Evolutionary conservation across 2,888 invertebrate species (phyloP).

Genomic region (Seira ritae): DNA sequence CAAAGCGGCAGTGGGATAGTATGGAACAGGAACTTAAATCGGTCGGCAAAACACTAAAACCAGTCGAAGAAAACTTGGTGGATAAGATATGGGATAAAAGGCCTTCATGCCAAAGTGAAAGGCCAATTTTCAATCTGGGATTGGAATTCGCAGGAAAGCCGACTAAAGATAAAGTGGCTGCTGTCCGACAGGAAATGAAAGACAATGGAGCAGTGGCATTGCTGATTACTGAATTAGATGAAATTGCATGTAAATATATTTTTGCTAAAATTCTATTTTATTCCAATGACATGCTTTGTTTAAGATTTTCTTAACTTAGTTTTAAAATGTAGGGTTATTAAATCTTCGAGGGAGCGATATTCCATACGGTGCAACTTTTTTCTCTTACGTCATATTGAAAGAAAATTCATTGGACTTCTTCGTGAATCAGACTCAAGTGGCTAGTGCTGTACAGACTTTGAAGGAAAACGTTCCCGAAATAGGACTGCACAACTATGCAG

Average conservation of each 20-base stretch:
- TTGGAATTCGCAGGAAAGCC: conserved; percentile 74
- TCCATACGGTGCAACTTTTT: conserved; percentile 64
- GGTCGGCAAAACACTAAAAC: conserved; percentile 70
- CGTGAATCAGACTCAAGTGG: conserved; percentile 46
- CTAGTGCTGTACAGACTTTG: background rate
- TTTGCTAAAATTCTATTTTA: too few species aligned
- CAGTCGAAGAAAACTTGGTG: conserved; percentile 75
- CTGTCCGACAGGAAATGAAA: conserved; percentile 82
- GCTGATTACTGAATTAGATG: conserved; percentile 87
- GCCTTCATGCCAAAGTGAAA: conserved; percentile 75
- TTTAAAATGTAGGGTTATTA: conserved; percentile 60
- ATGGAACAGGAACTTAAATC: conserved; percentile 63
- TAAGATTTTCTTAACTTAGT: too few species aligned
- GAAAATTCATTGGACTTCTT: conserved; percentile 51
- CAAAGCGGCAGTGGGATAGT: conserved; percentile 73
- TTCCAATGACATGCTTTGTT: too few species aligned
- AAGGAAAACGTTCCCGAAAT: conserved; percentile 39
- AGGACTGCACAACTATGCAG: conserved; percentile 29
- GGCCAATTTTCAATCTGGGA: conserved; percentile 75
- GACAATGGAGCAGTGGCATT: conserved; percentile 82
- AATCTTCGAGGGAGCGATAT: conserved; percentile 66
- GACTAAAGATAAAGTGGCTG: conserved; percentile 79
- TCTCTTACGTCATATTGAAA: conserved; percentile 78
- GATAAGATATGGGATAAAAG: conserved; percentile 76
- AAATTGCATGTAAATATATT: conserved; percentile 90